phyloP scores from a whole-genome alignment of 53 echinoderm and acorn worm genomes.

The Hippasteria phrygiana region DNA sequence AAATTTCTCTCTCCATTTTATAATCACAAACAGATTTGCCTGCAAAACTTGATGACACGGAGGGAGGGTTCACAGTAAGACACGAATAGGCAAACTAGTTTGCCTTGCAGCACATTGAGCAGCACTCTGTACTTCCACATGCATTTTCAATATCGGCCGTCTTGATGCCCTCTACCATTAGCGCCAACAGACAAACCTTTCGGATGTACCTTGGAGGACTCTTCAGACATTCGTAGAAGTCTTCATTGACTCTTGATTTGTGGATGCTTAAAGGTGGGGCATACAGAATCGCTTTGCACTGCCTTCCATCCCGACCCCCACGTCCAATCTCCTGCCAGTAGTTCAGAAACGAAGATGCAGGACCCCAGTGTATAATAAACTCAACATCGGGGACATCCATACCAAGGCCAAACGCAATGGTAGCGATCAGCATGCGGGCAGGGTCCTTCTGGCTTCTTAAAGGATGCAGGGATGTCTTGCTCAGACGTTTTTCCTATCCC shows the following conservation, averaged over 20 bases:
- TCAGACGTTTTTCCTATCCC: not conserved
- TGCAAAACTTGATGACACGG: no score
- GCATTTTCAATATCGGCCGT: not conserved
- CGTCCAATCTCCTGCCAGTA: slow-evolving; percentile 1
- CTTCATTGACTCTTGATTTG: slow-evolving; percentile 4
- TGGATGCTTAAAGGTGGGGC: not conserved
- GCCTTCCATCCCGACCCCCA: not conserved
- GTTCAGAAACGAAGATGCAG: not conserved
- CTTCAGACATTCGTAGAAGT: slow-evolving; percentile 6
- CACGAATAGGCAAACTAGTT: no score
- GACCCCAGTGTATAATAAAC: not conserved
- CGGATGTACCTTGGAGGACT: not conserved
- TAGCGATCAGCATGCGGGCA: slow-evolving; percentile 6
- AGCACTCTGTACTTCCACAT: not conserved
- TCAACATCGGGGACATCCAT: slow-evolving; percentile 2
- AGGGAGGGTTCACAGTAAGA: no score
- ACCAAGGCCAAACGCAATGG: not conserved
- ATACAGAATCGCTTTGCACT: not conserved
- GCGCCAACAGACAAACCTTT: not conserved
- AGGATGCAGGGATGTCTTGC: not conserved
- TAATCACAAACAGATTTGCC: no score
- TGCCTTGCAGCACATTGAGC: not conserved
- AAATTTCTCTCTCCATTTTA: no score
- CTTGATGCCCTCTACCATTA: not conserved
- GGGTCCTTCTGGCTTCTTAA: not conserved